Evolutionary conservation across 2,797 vertebrate species (phyloP).

Genomic region (Scleropages formosus): DNA sequence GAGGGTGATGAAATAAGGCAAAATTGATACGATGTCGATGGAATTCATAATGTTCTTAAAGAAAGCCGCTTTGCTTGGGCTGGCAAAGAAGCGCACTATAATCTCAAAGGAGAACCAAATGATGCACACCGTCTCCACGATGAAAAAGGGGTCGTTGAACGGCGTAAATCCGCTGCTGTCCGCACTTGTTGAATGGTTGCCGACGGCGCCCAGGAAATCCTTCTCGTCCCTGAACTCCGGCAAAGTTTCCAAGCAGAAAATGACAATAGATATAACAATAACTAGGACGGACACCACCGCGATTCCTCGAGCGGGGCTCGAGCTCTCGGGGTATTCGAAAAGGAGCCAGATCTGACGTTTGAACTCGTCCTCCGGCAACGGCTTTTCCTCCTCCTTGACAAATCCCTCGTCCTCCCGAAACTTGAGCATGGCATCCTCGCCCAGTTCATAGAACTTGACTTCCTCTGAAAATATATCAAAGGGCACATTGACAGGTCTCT

Average conservation of each 20-base stretch:
- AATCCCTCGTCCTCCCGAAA: slow-evolving; percentile 98
- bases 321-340: slow-evolving; percentile 97
- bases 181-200: slow-evolving; percentile 62
- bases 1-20: slow-evolving; percentile 99
- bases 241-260: slow-evolving; percentile 96
- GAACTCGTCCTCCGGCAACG: slow-evolving; percentile 91
- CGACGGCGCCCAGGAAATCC: slow-evolving; percentile 68
- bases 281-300: slow-evolving; percentile 96
- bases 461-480: slow-evolving; percentile 97
- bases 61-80: slow-evolving; percentile 92
- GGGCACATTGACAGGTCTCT: slow-evolving; percentile 92
- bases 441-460: slow-evolving; percentile 95
- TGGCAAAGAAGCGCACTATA: slow-evolving; percentile 91
- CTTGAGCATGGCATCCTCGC: slow-evolving; percentile 93
- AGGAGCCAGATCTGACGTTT: slow-evolving; percentile 96
- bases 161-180: slow-evolving; percentile 82
- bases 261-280: slow-evolving; percentile 96
- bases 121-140: slow-evolving; percentile 97
- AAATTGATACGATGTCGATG: slow-evolving; percentile 98
- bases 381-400: slow-evolving; percentile 92
- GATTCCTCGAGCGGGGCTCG: slow-evolving; percentile 90
- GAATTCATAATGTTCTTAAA: slow-evolving; percentile 98
- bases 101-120: slow-evolving; percentile 99
- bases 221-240: slow-evolving; percentile 98
- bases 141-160: slow-evolving; percentile 98